Evolutionary conservation across 2,113 vertebrate genomes (phyloP).

Genomic region (Leptosomus discolor): DNA sequence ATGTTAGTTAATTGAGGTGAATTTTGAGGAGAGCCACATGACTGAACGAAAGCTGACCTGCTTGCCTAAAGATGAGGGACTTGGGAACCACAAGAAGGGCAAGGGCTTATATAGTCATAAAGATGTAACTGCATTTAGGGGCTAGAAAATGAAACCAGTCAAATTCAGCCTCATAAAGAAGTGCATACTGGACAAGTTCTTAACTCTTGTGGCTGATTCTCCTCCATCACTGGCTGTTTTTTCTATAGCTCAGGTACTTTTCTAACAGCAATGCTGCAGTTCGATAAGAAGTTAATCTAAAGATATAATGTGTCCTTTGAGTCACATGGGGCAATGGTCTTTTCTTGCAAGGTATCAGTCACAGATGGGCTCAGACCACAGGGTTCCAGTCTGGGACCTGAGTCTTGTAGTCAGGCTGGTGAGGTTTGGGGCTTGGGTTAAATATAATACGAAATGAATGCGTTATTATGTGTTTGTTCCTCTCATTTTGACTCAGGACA

Average conservation of each 20-base stretch:
- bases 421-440: not conserved
- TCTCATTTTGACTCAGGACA: not conserved
- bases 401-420: not conserved
- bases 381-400: not conserved
- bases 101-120: not conserved
- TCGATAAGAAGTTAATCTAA: not conserved
- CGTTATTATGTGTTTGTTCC: not conserved
- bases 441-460: not conserved
- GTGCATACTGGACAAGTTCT: not conserved
- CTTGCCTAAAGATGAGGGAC: not conserved
- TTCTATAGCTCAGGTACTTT: not conserved
- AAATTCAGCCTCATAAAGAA: not conserved
- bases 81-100: not conserved
- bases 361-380: not conserved
- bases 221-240: not conserved
- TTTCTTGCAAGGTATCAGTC: not conserved
- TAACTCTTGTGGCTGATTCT: not conserved
- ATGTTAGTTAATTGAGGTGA: not conserved
- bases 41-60: not conserved
- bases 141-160: not conserved
- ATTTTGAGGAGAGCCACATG: not conserved
- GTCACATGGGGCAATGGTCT: not conserved
- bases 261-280: not conserved
- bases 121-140: not conserved
- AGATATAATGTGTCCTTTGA: not conserved